Conservation (phyloP, 2,797 vertebrate genomes). For the Columba guinea region DNA sequence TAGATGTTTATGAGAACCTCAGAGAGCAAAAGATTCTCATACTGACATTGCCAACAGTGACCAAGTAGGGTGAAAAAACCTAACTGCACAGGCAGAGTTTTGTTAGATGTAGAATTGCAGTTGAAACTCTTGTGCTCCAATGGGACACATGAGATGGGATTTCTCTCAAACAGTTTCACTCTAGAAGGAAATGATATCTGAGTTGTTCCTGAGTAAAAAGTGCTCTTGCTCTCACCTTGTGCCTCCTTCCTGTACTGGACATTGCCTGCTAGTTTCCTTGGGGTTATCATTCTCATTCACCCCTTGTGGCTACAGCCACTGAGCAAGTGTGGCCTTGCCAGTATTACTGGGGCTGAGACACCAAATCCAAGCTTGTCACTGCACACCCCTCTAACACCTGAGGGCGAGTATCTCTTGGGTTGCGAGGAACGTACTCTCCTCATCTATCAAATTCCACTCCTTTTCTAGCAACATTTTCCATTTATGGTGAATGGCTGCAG, state of each 20-base stretch:
- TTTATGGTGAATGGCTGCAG: neutral
- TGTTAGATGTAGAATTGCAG: neutral
- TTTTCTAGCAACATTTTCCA: neutral
- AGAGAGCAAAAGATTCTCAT: neutral
- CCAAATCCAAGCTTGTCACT: neutral
- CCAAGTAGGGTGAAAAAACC: neutral
- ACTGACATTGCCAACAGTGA: neutral
- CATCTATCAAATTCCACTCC: neutral
- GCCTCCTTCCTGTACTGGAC: neutral
- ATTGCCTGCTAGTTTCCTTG: neutral
- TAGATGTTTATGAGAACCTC: neutral
- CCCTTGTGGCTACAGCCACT: rapidly evolving
- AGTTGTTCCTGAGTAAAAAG: neutral
- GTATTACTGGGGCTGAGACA: neutral
- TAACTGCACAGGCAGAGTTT: neutral
- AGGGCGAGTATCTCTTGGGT: rapidly evolving
- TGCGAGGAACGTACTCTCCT: neutral
- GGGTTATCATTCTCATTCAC: rapidly evolving
- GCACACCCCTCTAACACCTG: rapidly evolving
- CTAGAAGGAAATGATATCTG: neutral
- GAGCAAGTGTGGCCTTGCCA: neutral
- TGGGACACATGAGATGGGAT: neutral
- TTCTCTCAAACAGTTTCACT: neutral
- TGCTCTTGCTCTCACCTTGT: neutral
- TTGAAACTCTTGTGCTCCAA: neutral